Percentiles rank a stretch among this genome's conserved stretches.
Conservation (phyloP, 1,140 invertebrate genomes). For the Marisa cornuarietis region DNA sequence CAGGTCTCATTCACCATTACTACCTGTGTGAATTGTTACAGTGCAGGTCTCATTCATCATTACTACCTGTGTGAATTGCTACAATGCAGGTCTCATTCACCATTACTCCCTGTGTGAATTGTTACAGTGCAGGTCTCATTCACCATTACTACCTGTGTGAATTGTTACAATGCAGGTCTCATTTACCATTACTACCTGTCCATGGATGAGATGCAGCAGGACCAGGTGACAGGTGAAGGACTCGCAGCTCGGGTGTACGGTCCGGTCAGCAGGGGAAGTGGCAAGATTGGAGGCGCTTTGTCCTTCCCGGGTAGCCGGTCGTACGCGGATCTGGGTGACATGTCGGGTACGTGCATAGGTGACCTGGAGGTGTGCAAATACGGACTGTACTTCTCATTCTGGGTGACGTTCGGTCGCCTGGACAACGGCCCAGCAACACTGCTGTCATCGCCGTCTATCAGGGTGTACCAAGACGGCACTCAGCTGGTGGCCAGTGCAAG, state of each 20-base stretch:
- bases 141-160: no score
- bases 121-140: no score
- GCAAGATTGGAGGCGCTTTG: slow-evolving; percentile 35
- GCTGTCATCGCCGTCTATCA: slow-evolving; percentile 40
- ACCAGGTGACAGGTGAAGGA: slow-evolving; percentile 38
- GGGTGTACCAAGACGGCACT: slow-evolving; percentile 44
- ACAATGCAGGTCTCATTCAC: no score
- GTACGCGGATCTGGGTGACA: slow-evolving; percentile 52
- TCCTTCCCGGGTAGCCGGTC: slow-evolving; percentile 45
- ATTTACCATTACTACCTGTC: slow-evolving; percentile 54
- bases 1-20: no score
- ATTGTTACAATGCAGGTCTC: no score
- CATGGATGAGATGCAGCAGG: slow-evolving; percentile 47
- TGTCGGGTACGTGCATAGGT: slow-evolving; percentile 51
- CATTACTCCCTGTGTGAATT: no score
- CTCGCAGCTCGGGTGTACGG: slow-evolving; percentile 38
- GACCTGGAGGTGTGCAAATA: slow-evolving; percentile 51
- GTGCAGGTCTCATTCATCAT: no score
- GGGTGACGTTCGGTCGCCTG: slow-evolving; percentile 49
- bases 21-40: no score
- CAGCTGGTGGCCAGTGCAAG: slow-evolving; percentile 46
- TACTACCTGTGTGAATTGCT: no score
- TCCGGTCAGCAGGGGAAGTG: slow-evolving; percentile 6
- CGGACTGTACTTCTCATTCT: slow-evolving; percentile 58
- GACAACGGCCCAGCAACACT: slow-evolving; percentile 39